Base-by-base conservation (phyloP, 2,888 invertebrate species). In the Xiphydria camelus region DNA sequence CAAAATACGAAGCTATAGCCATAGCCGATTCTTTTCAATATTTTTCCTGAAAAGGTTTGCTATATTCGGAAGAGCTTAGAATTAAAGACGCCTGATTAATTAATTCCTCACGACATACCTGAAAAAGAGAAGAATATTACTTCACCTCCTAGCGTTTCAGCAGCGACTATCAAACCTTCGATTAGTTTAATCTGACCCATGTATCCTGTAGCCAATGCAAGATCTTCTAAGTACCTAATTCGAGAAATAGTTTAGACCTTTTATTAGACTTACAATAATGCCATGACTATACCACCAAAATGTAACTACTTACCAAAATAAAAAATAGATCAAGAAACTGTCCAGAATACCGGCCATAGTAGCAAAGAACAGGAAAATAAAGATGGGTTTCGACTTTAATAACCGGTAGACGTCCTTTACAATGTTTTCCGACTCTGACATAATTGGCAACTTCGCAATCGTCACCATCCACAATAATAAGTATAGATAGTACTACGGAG, bases 91-190 rank as follows among this genome's bases (percentile, higher is more conserved):
- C 25, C 20, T 6, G 20, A 31, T 38, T 18, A 29, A 22, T 35
- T 1, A 20, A 18, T n/a, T n/a, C n/a, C n/a, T n/a, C 29, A 17
- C 7, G 37, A 49, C 45, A 53, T 64, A 84, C 86, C 86, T 47
- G 87, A 84, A 22, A 87, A 81, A 42, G 83, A 82, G 70, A 91
- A 91, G 61, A 89, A 88, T 41, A 90, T 75, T 5, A 90, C 80
- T 76, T 92, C 91, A 1, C 90, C 90, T 1, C 86, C 81, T 38
- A 92, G 80, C 36, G 89, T 88, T 76, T 91, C 86, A 0, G 87
- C 88, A 0, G 90, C 90, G 4, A 91, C 84, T 0, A 87, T 86
- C 1, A 88, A 78, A 2, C 91, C 91, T 75, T 91, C 89, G 49
- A 91, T 83, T 1, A 90, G 76, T 70, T 91, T 91, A 1, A 91